Base-by-base conservation (phyloP, 2,113 vertebrate genomes). In the Argyrosomus japonicus region DNA sequence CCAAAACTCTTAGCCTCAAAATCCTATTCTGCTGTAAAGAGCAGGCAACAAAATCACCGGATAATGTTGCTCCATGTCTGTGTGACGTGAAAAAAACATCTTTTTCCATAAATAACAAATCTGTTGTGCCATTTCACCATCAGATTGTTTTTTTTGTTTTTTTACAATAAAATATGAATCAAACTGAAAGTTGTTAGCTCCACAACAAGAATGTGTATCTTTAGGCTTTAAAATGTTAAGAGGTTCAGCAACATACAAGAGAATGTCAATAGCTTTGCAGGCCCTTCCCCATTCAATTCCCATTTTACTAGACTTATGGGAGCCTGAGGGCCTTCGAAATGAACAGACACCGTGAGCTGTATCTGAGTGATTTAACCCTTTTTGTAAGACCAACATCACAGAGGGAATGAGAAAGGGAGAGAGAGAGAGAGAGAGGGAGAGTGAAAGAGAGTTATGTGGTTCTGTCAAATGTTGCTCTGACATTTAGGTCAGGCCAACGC, bases 401-500 rank as follows among this genome's bases (percentile, higher is more conserved):
- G 54, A 32, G 40, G 14, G 64, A 87, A 54, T 63, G 51, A 82
- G 56, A 48, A 60, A 43, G 53, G 54, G 79, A 63, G 27, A 67
- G 53, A 51, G 36, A 6, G 57, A n/a, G n/a, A 77, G 61, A 27
- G 71, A 36, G 71, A 48, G 25, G 5, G 58, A 61, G 58, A 51
- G 65, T 21, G 64, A 73, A 62, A 36, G 58, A 72, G 73, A 82
- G 75, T 83, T 77, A 81, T 80, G 48, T 77, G 81, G 67, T 81
- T 82, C 73, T 84, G 78, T 83, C 83, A 87, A 81, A 92, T 85
- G 76, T 84, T 81, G 81, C 86, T 83, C 69, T 92, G 90, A 90
- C 89, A 91, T 93, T 92, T 91, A 83, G 87, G 90, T 91, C 87
- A 91, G 79, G 78, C 84, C 76, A 77, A 27, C 11, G 65, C 85